phyloP scores from a whole-genome alignment of 2,888 invertebrate species.

The Troilus luridus region DNA sequence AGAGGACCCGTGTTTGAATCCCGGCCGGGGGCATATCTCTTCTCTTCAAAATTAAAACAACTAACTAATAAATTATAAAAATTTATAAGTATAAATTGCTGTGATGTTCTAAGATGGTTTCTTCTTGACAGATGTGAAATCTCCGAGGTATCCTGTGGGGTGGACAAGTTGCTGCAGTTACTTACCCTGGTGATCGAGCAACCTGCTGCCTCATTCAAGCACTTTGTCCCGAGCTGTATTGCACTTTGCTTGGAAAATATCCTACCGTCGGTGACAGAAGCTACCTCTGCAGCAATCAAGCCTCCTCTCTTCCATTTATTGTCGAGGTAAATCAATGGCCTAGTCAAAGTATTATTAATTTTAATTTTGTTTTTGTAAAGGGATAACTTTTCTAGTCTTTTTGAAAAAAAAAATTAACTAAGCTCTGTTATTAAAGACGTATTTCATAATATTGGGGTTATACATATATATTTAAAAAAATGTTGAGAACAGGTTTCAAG shows the following conservation, averaged over 20 bases:
- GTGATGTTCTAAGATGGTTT: background rate
- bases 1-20: no score
- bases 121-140: conserved; percentile 64
- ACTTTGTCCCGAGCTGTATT: conserved; percentile 75
- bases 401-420: no score
- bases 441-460: no score
- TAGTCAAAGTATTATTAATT: background rate
- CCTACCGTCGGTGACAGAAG: conserved; percentile 72
- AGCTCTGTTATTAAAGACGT: no score
- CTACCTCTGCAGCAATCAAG: conserved; percentile 72
- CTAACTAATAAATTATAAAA: no score
- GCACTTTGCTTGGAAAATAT: conserved; percentile 75
- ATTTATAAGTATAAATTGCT: conserved; percentile 61
- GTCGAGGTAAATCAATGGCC: conserved; percentile 63
- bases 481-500: no score
- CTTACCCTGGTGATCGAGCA: conserved; percentile 75
- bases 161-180: conserved; percentile 71
- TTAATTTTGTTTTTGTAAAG: no score
- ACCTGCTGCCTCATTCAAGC: conserved; percentile 74
- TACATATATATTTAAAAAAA: no score
- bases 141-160: conserved; percentile 67
- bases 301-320: conserved; percentile 71
- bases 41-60: no score
- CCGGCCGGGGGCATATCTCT: no score
- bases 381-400: no score